A percentile compares a stretch with the other conserved stretches of the same genome.
Conservation (phyloP, 2,113 vertebrate genomes). For the Isichthys henryi region DNA sequence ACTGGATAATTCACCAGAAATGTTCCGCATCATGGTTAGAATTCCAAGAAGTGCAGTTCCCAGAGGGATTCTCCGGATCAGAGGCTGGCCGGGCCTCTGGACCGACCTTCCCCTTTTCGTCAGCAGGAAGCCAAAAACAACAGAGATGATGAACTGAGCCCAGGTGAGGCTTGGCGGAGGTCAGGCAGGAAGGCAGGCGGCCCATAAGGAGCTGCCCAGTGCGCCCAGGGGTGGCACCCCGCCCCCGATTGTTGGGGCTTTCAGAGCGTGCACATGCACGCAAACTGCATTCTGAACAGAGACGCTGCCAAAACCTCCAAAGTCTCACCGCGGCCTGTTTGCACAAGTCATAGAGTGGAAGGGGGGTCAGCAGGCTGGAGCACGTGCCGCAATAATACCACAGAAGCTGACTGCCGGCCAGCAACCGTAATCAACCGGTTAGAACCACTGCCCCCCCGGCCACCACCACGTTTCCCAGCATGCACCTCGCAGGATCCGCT, state of each 20-base stretch:
- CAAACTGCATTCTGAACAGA: not conserved
- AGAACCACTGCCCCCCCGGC: not conserved
- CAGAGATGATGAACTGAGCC: not conserved
- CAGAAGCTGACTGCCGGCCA: not conserved
- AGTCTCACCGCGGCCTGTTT: not conserved
- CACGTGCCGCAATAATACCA: not conserved
- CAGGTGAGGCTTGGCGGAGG: not conserved
- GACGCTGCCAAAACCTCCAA: not conserved
- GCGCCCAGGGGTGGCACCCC: too few species aligned
- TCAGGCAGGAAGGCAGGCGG: not conserved
- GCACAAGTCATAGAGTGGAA: not conserved
- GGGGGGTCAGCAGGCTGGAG: not conserved
- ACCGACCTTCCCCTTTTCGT: not conserved
- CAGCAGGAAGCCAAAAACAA: not conserved
- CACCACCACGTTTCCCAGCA: not conserved
- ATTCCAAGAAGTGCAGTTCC: not conserved
- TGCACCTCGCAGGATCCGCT: not conserved
- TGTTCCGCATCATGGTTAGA: not conserved
- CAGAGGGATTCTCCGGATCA: not conserved
- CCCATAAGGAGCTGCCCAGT: not conserved
- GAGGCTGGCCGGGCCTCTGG: not conserved
- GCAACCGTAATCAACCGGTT: not conserved
- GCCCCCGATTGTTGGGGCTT: not conserved
- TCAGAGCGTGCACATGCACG: not conserved
- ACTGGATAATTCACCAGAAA: not conserved